These are phyloP conservation scores for Leptopilina clavipes DNA, from an alignment of 1,140 invertebrate species.

Conservation along the genomic window DNA sequence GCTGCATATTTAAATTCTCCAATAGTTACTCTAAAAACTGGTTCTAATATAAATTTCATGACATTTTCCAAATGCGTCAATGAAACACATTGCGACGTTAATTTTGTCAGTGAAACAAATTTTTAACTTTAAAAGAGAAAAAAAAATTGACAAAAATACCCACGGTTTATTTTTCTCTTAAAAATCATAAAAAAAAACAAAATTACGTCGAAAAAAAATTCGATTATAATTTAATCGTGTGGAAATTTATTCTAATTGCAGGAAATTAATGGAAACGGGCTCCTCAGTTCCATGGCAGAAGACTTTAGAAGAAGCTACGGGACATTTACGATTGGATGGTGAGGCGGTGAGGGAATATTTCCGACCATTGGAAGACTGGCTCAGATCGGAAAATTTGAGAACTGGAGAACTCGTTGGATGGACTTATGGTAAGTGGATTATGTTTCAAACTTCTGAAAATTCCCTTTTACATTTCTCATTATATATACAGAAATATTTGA, in stretches of 20 bases:
- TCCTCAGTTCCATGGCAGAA: constrained; percentile 91
- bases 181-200: no score
- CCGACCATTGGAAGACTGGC: constrained; percentile 91
- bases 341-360: constrained; percentile 94
- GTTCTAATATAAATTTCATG: constrained; percentile 20
- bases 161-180: no score
- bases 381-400: constrained; percentile 86
- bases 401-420: constrained; percentile 88
- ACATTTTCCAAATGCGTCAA: background rate
- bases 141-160: no score
- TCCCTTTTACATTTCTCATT: no score
- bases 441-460: background rate
- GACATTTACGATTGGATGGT: constrained; percentile 86
- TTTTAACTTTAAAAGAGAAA: no score
- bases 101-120: no score
- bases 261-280: constrained; percentile 89
- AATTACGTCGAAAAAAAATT: no score
- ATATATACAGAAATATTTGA: no score
- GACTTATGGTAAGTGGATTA: constrained; percentile 80
- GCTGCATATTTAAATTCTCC: constrained; percentile 3
- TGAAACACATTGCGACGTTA: background rate
- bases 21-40: background rate
- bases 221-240: no score
- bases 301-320: constrained; percentile 85
- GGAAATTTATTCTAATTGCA: constrained; percentile 67